Conservation (phyloP, 2,113 vertebrate genomes). For the Elachura formosa region DNA sequence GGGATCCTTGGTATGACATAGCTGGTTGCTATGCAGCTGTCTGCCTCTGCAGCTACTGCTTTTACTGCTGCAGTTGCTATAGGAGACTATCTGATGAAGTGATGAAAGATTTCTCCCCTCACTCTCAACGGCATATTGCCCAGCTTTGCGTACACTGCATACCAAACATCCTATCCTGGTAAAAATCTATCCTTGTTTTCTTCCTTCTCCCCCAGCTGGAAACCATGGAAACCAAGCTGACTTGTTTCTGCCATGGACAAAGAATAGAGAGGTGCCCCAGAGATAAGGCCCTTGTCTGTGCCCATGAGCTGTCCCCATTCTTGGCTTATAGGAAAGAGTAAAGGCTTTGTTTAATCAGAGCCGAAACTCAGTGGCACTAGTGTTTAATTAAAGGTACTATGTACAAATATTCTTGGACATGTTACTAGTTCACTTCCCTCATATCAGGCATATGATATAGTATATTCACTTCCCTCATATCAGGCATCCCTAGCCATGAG, state of each 20-base stretch:
- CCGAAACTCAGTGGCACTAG: not conserved
- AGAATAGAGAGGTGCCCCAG: not conserved
- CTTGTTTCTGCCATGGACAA: not conserved
- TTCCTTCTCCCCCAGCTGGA: not conserved
- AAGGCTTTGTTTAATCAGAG: not conserved
- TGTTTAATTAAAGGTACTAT: not conserved
- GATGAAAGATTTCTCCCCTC: constrained; percentile 34
- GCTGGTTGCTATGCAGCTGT: constrained; percentile 19
- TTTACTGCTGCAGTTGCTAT: constrained; percentile 41
- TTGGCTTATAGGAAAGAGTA: not conserved
- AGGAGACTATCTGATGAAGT: constrained; percentile 47
- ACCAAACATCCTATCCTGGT: constrained; percentile 1
- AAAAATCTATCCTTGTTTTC: constrained; percentile 25
- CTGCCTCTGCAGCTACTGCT: constrained; percentile 19
- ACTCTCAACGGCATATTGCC: not conserved
- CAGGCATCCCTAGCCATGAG: not conserved
- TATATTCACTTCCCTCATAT: not conserved
- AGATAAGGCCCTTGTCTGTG: not conserved
- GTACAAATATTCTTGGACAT: not conserved
- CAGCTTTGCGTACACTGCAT: constrained; percentile 18
- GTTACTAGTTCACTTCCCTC: not conserved
- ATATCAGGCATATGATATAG: not conserved
- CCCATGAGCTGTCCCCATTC: not conserved
- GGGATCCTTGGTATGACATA: not conserved
- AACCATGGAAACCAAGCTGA: constrained; percentile 47